These are phyloP conservation scores for Horisme vitalbata DNA, from an alignment of 2,888 invertebrate species.

Conservation along the genomic window DNA sequence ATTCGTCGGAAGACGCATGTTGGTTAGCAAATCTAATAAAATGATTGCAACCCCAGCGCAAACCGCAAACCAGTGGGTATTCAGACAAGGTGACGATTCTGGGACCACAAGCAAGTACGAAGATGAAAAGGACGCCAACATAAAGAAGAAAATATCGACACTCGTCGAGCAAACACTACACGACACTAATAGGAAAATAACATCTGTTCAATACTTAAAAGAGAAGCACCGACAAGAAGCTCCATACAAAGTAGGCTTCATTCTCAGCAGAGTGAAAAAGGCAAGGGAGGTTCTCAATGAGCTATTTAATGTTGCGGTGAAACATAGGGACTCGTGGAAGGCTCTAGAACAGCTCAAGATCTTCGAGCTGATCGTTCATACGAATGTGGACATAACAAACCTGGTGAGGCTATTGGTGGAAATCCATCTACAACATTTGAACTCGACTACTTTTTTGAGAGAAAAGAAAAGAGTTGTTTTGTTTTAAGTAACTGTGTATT, in stretches of 20 bases:
- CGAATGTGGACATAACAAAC: slow-evolving; percentile 67
- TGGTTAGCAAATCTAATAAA: background rate
- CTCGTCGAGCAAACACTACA: slow-evolving; percentile 62
- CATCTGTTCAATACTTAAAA: slow-evolving; percentile 47
- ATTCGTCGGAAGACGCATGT: slow-evolving; percentile 8
- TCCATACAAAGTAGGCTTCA: slow-evolving; percentile 62
- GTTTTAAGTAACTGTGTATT: slow-evolving; percentile 18
- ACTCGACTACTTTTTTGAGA: slow-evolving; percentile 32
- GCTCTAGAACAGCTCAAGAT: slow-evolving; percentile 68
- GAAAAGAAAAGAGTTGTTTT: slow-evolving; percentile 47
- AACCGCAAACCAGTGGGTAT: slow-evolving; percentile 11
- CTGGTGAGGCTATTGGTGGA: slow-evolving; percentile 63
- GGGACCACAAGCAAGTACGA: slow-evolving; percentile 14
- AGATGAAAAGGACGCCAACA: slow-evolving; percentile 50
- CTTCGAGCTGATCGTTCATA: slow-evolving; percentile 67
- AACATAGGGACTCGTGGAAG: slow-evolving; percentile 65
- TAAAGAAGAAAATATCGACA: slow-evolving; percentile 59
- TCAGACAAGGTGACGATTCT: slow-evolving; percentile 18
- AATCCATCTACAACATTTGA: slow-evolving; percentile 54
- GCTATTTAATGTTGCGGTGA: slow-evolving; percentile 66
- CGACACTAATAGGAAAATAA: slow-evolving; percentile 56
- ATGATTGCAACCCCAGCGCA: background rate
- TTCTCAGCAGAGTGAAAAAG: slow-evolving; percentile 65
- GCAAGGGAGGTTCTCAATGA: slow-evolving; percentile 62
- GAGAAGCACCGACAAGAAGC: slow-evolving; percentile 39